These are phyloP conservation scores for Macaria liturata DNA, from an alignment of 2,888 invertebrate genomes.

Conservation along the genomic window DNA sequence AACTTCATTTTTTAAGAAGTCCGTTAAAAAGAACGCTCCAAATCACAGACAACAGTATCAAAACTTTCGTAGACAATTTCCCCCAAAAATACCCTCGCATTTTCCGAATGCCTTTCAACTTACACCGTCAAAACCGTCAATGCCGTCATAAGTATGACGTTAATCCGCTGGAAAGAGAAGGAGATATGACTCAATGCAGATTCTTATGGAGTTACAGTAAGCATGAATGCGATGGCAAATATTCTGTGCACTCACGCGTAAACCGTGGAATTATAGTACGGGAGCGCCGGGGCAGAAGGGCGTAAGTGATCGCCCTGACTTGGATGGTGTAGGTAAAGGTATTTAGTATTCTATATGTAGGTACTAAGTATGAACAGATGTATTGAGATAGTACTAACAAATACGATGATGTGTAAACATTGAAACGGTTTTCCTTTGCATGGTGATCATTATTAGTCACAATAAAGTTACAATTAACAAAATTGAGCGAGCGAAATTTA, in stretches of 20 bases:
- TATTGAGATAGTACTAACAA: no score
- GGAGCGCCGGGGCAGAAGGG: conserved; percentile 52
- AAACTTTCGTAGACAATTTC: conserved; percentile 33
- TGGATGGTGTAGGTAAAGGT: neutral
- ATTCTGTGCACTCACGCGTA: conserved; percentile 79
- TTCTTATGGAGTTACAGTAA: conserved; percentile 54
- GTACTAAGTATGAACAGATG: no score
- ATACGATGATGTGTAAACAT: no score
- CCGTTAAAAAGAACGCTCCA: no score
- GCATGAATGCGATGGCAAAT: conserved; percentile 76
- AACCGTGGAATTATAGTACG: conserved; percentile 72
- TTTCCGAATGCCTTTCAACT: conserved; percentile 60
- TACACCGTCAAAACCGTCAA: conserved; percentile 69
- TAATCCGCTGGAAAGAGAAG: conserved; percentile 70
- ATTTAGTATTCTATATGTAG: no score
- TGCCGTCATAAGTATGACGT: conserved; percentile 74
- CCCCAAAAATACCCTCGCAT: conserved; percentile 46
- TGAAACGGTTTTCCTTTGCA: no score
- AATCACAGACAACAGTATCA: no score
- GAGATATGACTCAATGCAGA: conserved; percentile 63
- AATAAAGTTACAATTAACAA: no score
- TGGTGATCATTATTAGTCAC: no score
- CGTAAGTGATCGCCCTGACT: conserved; percentile 51
- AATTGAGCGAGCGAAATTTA: no score
- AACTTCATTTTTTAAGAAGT: no score